A percentile compares a stretch with the other conserved stretches of the same genome.
Conservation (phyloP, 2,797 vertebrate genomes). For the Thripadectes ignobilis region DNA sequence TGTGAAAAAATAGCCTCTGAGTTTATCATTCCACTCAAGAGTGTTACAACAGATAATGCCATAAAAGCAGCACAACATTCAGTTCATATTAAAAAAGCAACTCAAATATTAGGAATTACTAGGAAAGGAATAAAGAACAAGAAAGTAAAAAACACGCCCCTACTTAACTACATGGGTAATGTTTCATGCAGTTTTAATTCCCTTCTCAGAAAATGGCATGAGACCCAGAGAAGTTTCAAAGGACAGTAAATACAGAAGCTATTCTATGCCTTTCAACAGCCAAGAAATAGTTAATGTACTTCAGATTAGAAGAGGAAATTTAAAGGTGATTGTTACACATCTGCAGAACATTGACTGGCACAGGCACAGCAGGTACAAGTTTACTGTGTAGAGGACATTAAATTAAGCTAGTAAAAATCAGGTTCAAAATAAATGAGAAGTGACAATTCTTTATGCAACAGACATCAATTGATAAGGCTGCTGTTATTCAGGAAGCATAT, state of each 20-base stretch:
- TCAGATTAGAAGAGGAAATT: background rate
- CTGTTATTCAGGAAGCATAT: background rate
- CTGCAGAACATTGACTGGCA: background rate
- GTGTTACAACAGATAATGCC: accelerated
- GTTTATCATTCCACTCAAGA: background rate
- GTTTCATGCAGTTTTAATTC: background rate
- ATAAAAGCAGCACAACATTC: background rate
- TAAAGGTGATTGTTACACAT: background rate
- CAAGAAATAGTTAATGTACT: background rate
- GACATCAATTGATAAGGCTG: background rate
- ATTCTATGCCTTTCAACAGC: background rate
- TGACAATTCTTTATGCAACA: background rate
- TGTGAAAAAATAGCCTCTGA: background rate
- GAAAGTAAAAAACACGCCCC: background rate
- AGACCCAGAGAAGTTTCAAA: background rate
- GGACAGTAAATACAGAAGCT: background rate
- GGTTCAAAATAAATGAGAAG: background rate
- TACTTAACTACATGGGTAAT: background rate
- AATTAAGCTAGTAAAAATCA: background rate
- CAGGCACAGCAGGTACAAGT: background rate
- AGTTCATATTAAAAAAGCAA: background rate
- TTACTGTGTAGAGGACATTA: background rate
- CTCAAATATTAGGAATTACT: background rate
- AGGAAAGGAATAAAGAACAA: background rate
- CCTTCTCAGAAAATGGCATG: background rate